Evolutionary conservation across 2,888 invertebrate species (phyloP), one percentile per base, ranked within the genome.

Genomic region (Macrophya alboannulata): DNA sequence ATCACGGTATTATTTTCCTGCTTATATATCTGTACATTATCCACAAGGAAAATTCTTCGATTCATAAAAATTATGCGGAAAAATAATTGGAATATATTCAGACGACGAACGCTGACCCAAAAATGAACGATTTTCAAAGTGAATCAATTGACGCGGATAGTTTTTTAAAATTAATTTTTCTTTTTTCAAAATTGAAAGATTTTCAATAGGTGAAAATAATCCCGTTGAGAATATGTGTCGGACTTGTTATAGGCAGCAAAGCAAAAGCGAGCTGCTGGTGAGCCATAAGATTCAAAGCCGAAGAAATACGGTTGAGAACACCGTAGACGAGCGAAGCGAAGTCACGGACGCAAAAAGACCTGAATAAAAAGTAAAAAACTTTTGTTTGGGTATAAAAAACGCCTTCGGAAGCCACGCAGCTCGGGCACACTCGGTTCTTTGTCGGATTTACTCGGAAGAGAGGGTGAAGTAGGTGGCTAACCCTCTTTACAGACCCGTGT

Each of bases 341-440:
- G 81, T 85, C 82, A 74, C 85, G 85, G 83, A 85, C 71, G 85
- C 83, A 85, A 85, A 85, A 83, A 81, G 59, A 82, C 51, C 40
- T 82, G 6, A 81, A 81, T 82, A 82, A 82, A 72, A 74, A 71
- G 68, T 72, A 81, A 77, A 68, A 85, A 62, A 89, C 88, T 90
- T 90, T 87, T 89, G 90, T 90, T 90, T 90, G 89, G 89, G 86
- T 87, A 84, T 55, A 81, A 87, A 68, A 87, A 87, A 88, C 88
- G 86, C 85, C 88, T 88, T 86, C 89, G 86, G 88, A 88, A 89
- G 88, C 88, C 86, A 68, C 86, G 85, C 76, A 85, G 87, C 68
- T 79, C 84, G 81, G 85, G 87, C 72, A 84, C 85, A 25, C 85
- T 87, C 82, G 72, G 86, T 74, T 87, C 89, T 90, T 89, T 89